Evolutionary conservation across 2,113 vertebrate genomes (phyloP), one percentile per base, ranked within the genome.

Genomic region (Cyrtonyx montezumae): DNA sequence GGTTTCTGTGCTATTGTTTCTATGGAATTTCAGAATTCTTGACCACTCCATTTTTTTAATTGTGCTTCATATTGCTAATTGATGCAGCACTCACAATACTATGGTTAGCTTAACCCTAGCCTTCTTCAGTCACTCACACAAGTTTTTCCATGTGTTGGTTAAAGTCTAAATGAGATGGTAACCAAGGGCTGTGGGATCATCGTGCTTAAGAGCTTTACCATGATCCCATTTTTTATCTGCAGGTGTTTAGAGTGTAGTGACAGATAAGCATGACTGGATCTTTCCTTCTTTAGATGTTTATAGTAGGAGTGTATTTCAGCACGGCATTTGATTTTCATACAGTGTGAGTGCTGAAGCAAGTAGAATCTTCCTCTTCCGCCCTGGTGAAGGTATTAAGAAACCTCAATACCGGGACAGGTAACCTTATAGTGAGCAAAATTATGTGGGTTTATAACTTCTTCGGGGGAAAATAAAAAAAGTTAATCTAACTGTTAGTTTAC

Each of bases 311-410:
- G 21, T 75, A 58, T 76, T 79, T 25, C 62, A 78, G 5, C 53
- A 58, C 20, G 45, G 37, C 7, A 40, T 88, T 88, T 88, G 43
- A 46, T 92, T 80, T 94, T 87, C 59, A 80, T 90, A 71, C 62
- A 37, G 66, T 46, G 8, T 34, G 51, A 16, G 8, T 69, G 53
- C 40, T 56, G 25, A 55, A 71, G 36, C 46, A 87, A 79, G 84
- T 84, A 79, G 32, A 90, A 82, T 58, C 18, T 11, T 3, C 13
- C 2, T 69, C 59, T 91, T 3, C 20, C 58, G 45, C 15, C 4
- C 30, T 74, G 16, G 5, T 34, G 77, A 63, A 67, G 58, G 73
- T 73, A 71, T 74, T 42, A 74, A 80, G 17, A 46, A 46, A 18
- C 46, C 49, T 90, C 14, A 34, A 1, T 43, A 10, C 14, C 56